Evolutionary conservation across 2,888 invertebrate species (phyloP), one percentile per base, ranked within the genome.

Genomic region (Ectemnius lituratus): DNA sequence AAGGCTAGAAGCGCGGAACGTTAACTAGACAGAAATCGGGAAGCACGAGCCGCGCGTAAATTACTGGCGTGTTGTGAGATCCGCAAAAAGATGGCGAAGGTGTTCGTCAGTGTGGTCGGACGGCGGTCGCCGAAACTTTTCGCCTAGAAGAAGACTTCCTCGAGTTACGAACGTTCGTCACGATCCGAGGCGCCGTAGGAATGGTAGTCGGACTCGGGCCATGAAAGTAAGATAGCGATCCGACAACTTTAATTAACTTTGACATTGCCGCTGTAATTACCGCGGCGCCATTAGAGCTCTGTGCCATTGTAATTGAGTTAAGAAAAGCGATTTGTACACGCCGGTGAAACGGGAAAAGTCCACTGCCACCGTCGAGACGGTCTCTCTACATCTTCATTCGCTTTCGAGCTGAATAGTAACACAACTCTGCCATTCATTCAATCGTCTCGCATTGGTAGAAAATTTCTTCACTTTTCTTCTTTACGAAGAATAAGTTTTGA

Each of bases 171-270:
- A n/a, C 46, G 59, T 16, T 57, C 56, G 56, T 63, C 62, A 67
- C 60, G 63, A 67, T 67, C 65, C 75, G 66, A 27, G 27, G 62
- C 64, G 57, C 66, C 64, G 27, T 47, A 64, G 72, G 65, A 81
- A 79, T 57, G 52, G 60, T 78, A 69, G 46, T 67, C 67, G 79
- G 70, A 73, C 65, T 76, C 78, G 76, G 76, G 37, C 37, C 78
- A 82, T 80, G 83, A 81, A 83, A 83, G 78, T 78, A 63, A 81
- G 83, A 83, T 83, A 83, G 83, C 77, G 80, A 83, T 83, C 83
- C 83, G 78, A 80, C 83, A 83, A 83, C 76, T 83, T 83, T 83
- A 83, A 83, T 83, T 83, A 83, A 83, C 83, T 83, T 83, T 83
- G 83, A 83, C 83, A 83, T 83, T 83, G 83, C 83, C 81, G 80